Base-by-base conservation (phyloP, 2,888 invertebrate genomes). In the Colostygia pectinataria region DNA sequence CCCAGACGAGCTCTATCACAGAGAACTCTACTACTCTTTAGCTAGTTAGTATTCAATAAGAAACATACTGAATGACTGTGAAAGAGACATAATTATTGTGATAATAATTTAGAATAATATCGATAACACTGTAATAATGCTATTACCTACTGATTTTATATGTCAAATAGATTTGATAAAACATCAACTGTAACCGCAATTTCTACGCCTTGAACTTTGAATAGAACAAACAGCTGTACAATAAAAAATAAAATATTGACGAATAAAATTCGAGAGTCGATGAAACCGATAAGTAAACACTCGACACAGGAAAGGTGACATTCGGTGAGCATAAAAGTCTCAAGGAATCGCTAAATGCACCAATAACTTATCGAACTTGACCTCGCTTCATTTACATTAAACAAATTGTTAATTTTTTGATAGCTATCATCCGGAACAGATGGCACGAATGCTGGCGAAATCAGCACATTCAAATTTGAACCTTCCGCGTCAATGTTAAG, bases 401-500 rank as follows among this genome's bases (percentile, higher is more conserved):
- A 90, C 89, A 90, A 90, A 90, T 90, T 90, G 88, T 90, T 89
- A 89, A 90, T 89, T 90, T 88, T 86, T 87, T 79, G 89, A 89
- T 90, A 88, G 78, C 83, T 77, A 88, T 89, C 90, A 77, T 83
- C 83, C 79, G 83, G 79, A 87, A 88, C 90, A 90, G 86, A 86
- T 90, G 90, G 85, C 68, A 59, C 55, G 55, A 66, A 67, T 63
- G 54, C 65, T 53, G 39, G 43, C 15, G 6, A 23, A 13, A 14
- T 2, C 9, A 45, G 50, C 20, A 8, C 41, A 36, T 10, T 2
- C 20, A 0, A 77, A 53, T 67, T 49, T 58, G n/a, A 51, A 61
- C 66, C 59, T 39, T 74, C 61, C 14, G 0, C 0, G 0, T 0
- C 1, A 1, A 0, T 0, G 1, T 34, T 66, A 68, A 52, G 60